Base-by-base conservation (phyloP, 2,113 vertebrate species). In the Desmodus rotundus region DNA sequence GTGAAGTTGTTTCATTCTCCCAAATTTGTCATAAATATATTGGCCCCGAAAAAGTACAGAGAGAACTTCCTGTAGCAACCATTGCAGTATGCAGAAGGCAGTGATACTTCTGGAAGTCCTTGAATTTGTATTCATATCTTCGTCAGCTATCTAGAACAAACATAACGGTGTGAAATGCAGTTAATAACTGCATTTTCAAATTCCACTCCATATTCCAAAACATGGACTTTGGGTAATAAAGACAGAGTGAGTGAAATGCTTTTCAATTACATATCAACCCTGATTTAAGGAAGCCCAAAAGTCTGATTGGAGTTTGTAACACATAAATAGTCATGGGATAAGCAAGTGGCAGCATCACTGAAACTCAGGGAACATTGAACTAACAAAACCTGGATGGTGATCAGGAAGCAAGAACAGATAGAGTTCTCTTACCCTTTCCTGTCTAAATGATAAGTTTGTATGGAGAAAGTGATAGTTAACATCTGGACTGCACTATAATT, bases 401-500 rank as follows among this genome's bases (percentile, higher is more conserved):
- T 28, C 0, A 1, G 65, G n/a, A 91, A 38, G 31, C 28, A 96
- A 94, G 43, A 43, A 87, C 63, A 90, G 16, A 78, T 31, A 13
- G n/a, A 80, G 65, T 58, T 73, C 50, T 70, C 45, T 83, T 90
- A 73, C 26, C 45, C 82, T 94, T 93, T 83, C 26, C 65, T 96
- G 63, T 87, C 77, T 84, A 68, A 61, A 63, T 68, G 63, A 87
- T 61, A 90, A 20, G 50, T 93, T 63, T 96, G 13, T 28, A 19
- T 72, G 8, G 54, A 84, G 33, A 91, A 93, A 93, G 54, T 94
- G 56, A 93, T 74, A 47, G 31, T 80, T 95, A 90, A 76, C 68
- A 88, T 91, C 82, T 96, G 70, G 50, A 50, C 70, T 88, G 74
- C 22, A 56, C 28, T 91, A 91, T 93, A 94, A 94, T 76, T 94